Percentiles rank a stretch among this genome's conserved stretches.
These are phyloP conservation scores for Jacana jacana DNA, from an alignment of 2,113 vertebrate genomes.

Conservation along the genomic window DNA sequence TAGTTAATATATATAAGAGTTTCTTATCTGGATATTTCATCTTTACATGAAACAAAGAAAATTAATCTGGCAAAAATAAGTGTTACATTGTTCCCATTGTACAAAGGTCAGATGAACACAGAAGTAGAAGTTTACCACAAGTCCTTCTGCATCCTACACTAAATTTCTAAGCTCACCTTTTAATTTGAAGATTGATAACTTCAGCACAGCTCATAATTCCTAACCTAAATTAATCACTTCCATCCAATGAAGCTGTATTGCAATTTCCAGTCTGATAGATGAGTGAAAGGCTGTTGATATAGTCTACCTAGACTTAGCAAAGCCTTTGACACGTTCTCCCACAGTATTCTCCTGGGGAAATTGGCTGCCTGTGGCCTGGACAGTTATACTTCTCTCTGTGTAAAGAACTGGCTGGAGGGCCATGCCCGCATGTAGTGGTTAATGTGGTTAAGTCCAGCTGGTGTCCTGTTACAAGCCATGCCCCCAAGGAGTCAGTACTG, in stretches of 20 bases:
- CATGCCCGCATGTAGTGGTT: no score
- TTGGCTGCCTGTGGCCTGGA: no score
- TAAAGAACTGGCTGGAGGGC: no score
- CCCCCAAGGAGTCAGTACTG: no score
- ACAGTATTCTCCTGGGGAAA: no score
- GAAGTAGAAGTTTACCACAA: background rate
- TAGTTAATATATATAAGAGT: no score
- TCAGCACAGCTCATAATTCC: background rate
- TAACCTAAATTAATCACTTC: background rate
- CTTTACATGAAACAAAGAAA: background rate
- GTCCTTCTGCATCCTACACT: rapidly evolving
- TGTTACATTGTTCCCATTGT: background rate
- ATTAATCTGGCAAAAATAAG: rapidly evolving
- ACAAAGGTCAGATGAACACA: background rate
- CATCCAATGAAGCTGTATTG: background rate
- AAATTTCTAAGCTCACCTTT: background rate
- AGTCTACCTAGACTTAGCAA: no score
- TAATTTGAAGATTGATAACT: background rate
- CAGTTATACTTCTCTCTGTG: no score
- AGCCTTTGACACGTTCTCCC: no score
- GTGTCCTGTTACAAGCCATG: no score
- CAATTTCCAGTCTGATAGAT: background rate
- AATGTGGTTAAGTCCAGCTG: no score
- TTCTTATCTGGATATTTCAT: background rate
- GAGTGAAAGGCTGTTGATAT: no score